Conservation (phyloP, 2,888 invertebrate genomes). For the Xestobium rufovillosum region DNA sequence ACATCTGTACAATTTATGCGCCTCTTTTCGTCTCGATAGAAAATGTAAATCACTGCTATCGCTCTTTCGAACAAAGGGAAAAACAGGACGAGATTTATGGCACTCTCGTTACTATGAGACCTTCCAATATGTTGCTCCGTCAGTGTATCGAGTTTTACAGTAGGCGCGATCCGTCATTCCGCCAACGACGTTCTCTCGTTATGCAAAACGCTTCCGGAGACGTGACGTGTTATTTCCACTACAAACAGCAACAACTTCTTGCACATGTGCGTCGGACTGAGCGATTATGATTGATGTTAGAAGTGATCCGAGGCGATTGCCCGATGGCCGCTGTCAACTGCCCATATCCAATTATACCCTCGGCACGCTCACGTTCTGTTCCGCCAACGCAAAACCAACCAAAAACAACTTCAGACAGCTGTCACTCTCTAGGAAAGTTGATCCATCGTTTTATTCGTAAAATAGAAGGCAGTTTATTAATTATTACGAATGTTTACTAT, state of each 20-base stretch:
- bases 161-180: slow-evolving; percentile 1
- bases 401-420: no score
- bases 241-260: no score
- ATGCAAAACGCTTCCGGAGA: slow-evolving; percentile 1
- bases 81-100: slow-evolving; percentile 30
- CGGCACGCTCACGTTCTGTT: slow-evolving; percentile 13
- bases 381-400: neutral
- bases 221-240: no score
- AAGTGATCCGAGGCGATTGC: slow-evolving; percentile 22
- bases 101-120: slow-evolving; percentile 31
- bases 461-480: no score
- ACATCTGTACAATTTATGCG: slow-evolving; percentile 42
- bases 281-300: slow-evolving; percentile 26
- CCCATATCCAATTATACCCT: slow-evolving; percentile 21
- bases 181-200: no score
- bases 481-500: no score
- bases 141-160: neutral
- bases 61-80: slow-evolving; percentile 21
- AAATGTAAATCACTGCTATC: slow-evolving; percentile 39
- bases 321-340: slow-evolving; percentile 19
- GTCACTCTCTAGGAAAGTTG: no score
- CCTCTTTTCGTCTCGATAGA: slow-evolving; percentile 39
- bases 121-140: slow-evolving; percentile 29
- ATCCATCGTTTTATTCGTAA: no score
- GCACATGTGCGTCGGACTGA: slow-evolving; percentile 18